phyloP scores from a whole-genome alignment of 1,140 invertebrate genomes.

The Papilio helenus region DNA sequence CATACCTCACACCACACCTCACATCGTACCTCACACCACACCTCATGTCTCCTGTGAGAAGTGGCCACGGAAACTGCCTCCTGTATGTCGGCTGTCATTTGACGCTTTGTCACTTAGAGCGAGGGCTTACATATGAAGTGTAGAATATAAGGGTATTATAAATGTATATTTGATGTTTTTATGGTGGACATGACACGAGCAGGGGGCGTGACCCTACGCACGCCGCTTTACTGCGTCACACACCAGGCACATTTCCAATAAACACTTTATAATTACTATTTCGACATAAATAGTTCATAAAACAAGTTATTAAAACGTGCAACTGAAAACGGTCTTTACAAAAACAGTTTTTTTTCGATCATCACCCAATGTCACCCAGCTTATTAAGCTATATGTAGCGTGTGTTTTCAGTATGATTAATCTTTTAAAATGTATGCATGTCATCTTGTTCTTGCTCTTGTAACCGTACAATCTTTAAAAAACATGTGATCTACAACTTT shows the following conservation, averaged over 20 bases:
- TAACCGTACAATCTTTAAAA: background rate
- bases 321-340: background rate
- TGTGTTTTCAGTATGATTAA: background rate
- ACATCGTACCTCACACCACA: background rate
- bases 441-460: background rate
- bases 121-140: background rate
- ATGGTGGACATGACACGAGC: background rate
- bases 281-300: background rate
- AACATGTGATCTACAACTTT: background rate
- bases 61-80: background rate
- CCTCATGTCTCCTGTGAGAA: background rate
- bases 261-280: background rate
- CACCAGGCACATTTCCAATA: background rate
- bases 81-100: slow-evolving; percentile 6
- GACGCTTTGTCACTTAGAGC: background rate
- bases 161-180: background rate
- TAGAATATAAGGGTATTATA: background rate
- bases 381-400: background rate
- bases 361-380: too few species aligned
- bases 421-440: background rate
- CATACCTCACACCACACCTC: background rate
- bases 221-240: background rate
- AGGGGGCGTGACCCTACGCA: background rate
- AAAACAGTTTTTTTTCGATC: too few species aligned
- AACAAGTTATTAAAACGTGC: background rate